These are phyloP conservation scores for Micoletzkya japonica DNA, from an alignment of 2,888 invertebrate genomes.

Conservation along the genomic window DNA sequence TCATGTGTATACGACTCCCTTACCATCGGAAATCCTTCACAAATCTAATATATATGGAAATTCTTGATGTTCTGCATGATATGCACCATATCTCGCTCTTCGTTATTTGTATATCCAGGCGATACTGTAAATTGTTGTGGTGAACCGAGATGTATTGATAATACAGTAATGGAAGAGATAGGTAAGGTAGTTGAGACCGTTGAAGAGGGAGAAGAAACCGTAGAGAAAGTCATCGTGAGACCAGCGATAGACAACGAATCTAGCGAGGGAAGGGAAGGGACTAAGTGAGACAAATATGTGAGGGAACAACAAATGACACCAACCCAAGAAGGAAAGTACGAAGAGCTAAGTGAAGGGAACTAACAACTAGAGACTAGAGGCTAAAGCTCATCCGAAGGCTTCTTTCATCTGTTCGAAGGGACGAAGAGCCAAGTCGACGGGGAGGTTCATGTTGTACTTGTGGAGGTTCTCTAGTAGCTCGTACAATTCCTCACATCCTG, in stretches of 20 bases:
- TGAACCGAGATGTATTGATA: neutral
- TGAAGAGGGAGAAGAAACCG: too few relatives aligned
- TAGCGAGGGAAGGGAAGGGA: too few relatives aligned
- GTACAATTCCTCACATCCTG: constrained; percentile 91
- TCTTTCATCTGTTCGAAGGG: constrained; percentile 97
- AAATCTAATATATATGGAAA: neutral
- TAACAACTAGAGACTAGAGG: neutral
- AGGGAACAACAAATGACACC: too few relatives aligned
- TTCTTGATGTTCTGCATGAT: too few relatives aligned
- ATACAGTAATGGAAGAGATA: neutral
- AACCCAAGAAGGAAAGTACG: too few relatives aligned
- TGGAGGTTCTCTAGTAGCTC: constrained; percentile 85
- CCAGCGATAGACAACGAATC: too few relatives aligned
- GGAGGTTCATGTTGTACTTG: constrained; percentile 84
- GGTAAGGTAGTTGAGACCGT: too few relatives aligned
- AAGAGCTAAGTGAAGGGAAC: neutral
- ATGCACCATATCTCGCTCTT: too few relatives aligned
- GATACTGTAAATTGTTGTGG: neutral
- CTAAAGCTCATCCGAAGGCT: constrained; percentile 74
- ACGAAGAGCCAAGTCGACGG: constrained; percentile 91
- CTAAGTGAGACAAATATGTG: too few relatives aligned
- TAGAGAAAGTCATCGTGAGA: too few relatives aligned
- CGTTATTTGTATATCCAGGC: too few relatives aligned
- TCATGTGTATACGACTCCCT: neutral
- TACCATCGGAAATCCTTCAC: neutral